Conservation (phyloP, 1,140 invertebrate species). For the Danaus plexippus region DNA sequence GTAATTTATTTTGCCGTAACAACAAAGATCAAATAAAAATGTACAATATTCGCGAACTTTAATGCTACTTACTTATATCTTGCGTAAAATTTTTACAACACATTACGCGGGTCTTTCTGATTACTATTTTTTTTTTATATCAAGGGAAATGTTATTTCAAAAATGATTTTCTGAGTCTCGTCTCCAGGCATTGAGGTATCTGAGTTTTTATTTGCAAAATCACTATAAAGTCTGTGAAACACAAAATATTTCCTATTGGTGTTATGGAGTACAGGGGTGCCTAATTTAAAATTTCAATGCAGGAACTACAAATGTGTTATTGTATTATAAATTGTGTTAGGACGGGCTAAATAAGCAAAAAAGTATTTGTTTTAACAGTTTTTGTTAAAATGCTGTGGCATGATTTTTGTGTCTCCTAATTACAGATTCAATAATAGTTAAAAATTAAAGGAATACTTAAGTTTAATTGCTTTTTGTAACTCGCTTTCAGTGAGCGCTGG, state of each 20-base stretch:
- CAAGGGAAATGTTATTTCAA: too few relatives aligned
- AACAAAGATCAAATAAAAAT: conserved; percentile 44
- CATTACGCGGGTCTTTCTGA: conserved; percentile 17
- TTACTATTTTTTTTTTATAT: too few relatives aligned
- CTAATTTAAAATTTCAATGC: too few relatives aligned
- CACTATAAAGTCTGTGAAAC: too few relatives aligned
- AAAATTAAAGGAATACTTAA: neutral
- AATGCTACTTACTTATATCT: conserved; percentile 25
- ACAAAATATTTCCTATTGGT: too few relatives aligned
- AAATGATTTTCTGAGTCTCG: too few relatives aligned
- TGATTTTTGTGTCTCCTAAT: neutral
- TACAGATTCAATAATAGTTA: neutral
- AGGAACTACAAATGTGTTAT: too few relatives aligned
- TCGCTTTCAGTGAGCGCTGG: conserved; percentile 5
- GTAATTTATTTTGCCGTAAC: conserved; percentile 36
- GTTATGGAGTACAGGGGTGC: too few relatives aligned
- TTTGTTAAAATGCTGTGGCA: neutral
- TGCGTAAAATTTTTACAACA: conserved; percentile 30
- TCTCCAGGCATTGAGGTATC: too few relatives aligned
- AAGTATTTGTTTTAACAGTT: neutral
- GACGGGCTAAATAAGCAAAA: neutral
- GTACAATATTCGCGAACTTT: conserved; percentile 36
- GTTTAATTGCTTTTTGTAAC: conserved; percentile 2
- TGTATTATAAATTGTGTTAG: too few relatives aligned
- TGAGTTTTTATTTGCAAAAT: too few relatives aligned